These are phyloP conservation scores for Rhysida immarginata DNA, from an alignment of 1,140 invertebrate genomes.

Conservation along the genomic window DNA sequence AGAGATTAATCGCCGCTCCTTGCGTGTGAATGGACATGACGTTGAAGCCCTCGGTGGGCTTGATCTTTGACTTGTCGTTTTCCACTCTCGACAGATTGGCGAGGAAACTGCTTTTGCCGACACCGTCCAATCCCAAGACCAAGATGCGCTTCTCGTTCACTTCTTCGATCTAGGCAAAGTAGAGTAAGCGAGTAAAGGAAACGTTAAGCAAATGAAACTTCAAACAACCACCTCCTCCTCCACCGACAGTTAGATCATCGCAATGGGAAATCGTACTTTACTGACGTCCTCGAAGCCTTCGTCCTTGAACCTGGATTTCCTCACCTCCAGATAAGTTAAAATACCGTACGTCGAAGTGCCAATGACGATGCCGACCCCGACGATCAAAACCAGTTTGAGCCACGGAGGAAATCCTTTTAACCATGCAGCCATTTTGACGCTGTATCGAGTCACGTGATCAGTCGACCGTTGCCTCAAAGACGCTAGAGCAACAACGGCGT, in stretches of 20 bases:
- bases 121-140: slow-evolving; percentile 5
- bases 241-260: too few relatives aligned
- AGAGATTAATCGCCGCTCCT: slow-evolving; percentile 5
- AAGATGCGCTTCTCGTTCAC: neutral
- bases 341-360: neutral
- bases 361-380: slow-evolving; percentile 2
- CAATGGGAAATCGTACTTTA: too few relatives aligned
- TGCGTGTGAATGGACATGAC: slow-evolving; percentile 3
- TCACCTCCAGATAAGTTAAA: slow-evolving; percentile 1
- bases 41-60: slow-evolving; percentile 9
- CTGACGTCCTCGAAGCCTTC: slow-evolving; percentile 3
- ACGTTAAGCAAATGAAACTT: neutral
- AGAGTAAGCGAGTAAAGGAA: too few relatives aligned
- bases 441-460: too few relatives aligned
- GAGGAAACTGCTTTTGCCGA: slow-evolving; percentile 4
- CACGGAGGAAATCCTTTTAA: neutral
- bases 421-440: slow-evolving; percentile 2
- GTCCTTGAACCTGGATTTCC: neutral
- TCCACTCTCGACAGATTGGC: neutral
- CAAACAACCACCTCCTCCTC: too few relatives aligned
- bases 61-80: neutral
- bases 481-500: too few relatives aligned
- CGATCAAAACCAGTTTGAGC: neutral
- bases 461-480: too few relatives aligned
- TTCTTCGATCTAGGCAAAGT: neutral